Conservation (phyloP, 2,888 invertebrate species). For the Drosophila tripunctata region DNA sequence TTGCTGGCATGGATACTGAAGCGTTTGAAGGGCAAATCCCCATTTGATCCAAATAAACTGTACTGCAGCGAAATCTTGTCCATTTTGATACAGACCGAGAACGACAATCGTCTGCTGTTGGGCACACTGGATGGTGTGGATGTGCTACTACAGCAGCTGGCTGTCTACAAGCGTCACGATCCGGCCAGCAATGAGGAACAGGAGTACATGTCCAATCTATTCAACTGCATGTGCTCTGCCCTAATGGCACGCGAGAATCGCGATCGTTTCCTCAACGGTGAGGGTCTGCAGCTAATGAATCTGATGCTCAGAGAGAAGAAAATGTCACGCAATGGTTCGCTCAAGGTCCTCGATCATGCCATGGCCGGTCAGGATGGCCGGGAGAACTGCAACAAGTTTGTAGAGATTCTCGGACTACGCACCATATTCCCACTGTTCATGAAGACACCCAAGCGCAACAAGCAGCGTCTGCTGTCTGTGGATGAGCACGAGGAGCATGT, state of each 20-base stretch:
- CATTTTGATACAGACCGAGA: conserved; percentile 95
- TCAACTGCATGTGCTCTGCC: conserved; percentile 97
- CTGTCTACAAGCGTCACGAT: conserved; percentile 97
- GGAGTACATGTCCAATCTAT: conserved; percentile 99
- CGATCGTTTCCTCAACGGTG: conserved; percentile 95
- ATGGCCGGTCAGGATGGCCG: conserved; percentile 96
- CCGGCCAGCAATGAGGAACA: conserved; percentile 96
- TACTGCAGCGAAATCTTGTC: conserved; percentile 98
- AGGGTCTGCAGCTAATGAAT: conserved; percentile 99
- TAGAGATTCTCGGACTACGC: conserved; percentile 97
- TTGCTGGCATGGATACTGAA: conserved; percentile 96
- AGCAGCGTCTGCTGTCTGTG: conserved; percentile 90
- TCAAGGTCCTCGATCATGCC: conserved; percentile 99
- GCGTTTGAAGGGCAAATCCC: conserved; percentile 93
- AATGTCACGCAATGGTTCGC: conserved; percentile 96
- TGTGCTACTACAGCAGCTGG: conserved; percentile 96
- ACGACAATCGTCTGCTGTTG: conserved; percentile 90
- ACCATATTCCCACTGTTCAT: conserved; percentile 99
- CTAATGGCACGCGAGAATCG: conserved; percentile 95
- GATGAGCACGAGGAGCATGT: conserved; percentile 98
- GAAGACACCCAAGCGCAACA: conserved; percentile 96
- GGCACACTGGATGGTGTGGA: conserved; percentile 98
- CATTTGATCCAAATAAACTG: conserved; percentile 97
- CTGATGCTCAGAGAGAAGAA: conserved; percentile 99
- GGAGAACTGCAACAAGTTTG: conserved; percentile 98